Evolutionary conservation across 1,140 invertebrate species (phyloP).

Genomic region (Drosophila lacteicornis): DNA sequence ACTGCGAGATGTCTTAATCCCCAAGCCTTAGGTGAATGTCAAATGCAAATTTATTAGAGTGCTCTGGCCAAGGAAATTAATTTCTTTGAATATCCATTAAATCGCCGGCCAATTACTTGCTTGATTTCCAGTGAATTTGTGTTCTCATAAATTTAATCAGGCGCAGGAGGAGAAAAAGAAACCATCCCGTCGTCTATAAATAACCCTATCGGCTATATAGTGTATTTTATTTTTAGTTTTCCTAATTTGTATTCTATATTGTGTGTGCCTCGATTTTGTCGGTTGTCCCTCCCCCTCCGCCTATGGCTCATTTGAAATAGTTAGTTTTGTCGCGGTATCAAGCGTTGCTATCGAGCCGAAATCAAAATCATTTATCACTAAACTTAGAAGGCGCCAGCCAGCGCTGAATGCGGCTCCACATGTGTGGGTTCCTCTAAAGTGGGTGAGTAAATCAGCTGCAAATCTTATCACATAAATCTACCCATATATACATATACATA

Average conservation of each 20-base stretch:
- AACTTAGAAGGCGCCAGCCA: constrained; percentile 59
- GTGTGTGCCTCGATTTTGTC: constrained; percentile 2
- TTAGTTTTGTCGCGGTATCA: constrained; percentile 15
- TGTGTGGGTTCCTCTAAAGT: constrained; percentile 76
- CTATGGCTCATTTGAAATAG: constrained; percentile 25
- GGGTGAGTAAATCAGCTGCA: constrained; percentile 65
- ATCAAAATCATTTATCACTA: constrained; percentile 32
- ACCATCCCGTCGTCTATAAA: constrained; percentile 16
- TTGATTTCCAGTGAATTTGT: constrained; percentile 19
- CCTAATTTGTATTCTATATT: constrained; percentile 4
- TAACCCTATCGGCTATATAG: constrained; percentile 15
- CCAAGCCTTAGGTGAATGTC: constrained; percentile 32
- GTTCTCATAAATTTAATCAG: constrained; percentile 26
- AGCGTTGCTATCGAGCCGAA: constrained; percentile 16
- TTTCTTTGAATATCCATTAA: constrained; percentile 33
- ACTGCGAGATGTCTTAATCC: constrained; percentile 29
- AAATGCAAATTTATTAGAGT: constrained; percentile 53
- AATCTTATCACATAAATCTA: constrained; percentile 24
- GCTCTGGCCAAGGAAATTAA: constrained; percentile 31
- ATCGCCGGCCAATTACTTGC: constrained; percentile 23
- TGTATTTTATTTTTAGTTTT: constrained; percentile 27
- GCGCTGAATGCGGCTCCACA: constrained; percentile 65
- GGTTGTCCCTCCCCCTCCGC: not conserved
- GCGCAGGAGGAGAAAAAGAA: constrained; percentile 4
- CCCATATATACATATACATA: constrained; percentile 10